Conservation (phyloP, 2,888 invertebrate species). For the Rotaria socialis region DNA sequence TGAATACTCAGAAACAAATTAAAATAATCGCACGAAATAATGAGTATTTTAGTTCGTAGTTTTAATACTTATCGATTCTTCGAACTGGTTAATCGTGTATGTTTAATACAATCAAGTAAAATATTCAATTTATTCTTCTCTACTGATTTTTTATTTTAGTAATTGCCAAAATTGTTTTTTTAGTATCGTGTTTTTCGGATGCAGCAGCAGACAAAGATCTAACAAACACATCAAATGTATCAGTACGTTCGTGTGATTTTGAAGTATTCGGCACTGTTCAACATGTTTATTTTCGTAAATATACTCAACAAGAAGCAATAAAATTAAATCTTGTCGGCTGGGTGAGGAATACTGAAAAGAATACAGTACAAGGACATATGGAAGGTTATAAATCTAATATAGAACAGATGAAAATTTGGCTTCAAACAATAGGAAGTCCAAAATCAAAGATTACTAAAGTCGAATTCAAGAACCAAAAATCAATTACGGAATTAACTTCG, state of each 20-base stretch:
- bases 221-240: neutral
- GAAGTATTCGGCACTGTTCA: conserved; percentile 46
- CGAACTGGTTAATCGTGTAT: conserved; percentile 16
- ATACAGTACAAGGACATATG: conserved; percentile 45
- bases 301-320: conserved; percentile 43
- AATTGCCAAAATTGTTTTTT: neutral
- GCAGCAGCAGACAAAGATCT: neutral
- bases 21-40: neutral
- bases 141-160: too few species aligned
- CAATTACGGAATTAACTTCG: neutral
- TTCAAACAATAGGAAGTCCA: conserved; percentile 44
- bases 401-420: conserved; percentile 44
- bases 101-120: neutral
- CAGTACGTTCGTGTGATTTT: conserved; percentile 33
- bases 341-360: conserved; percentile 43
- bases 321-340: conserved; percentile 41
- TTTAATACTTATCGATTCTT: neutral
- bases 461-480: conserved; percentile 41
- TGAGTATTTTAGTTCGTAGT: neutral
- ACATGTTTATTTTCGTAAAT: conserved; percentile 47
- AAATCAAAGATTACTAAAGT: conserved; percentile 45
- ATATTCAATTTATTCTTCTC: neutral
- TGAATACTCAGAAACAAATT: too few species aligned
- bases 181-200: neutral
- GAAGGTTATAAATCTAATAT: conserved; percentile 41